Evolutionary conservation across 2,113 vertebrate species (phyloP), one percentile per base, ranked within the genome.

Genomic region (Poecilia latipinna): DNA sequence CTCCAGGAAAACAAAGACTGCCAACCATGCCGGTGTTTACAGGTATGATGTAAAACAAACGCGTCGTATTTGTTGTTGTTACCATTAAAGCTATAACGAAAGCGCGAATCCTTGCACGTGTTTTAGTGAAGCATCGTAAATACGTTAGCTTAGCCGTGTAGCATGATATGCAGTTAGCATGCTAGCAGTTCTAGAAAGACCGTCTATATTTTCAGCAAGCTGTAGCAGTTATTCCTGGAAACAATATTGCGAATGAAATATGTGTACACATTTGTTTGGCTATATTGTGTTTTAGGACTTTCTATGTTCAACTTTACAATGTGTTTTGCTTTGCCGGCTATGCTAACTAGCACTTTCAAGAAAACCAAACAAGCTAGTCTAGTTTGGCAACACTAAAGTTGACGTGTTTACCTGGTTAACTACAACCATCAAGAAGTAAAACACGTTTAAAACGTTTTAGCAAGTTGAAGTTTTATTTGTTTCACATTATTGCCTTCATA

Each of bases 21-120:
- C 65, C 79, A 86, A 90, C 82, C 31, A 96, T 96, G 96, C 95
- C 96, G 82, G 92, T 96, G 70, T 96, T 94, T 92, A 92, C 95
- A 94, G 96, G 96, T 96, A 93, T 61, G 91, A 3, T 12, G 2
- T 1, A 1, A 1, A 37, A 68, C 26, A n/a, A 51, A 70, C 7
- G 3, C 31, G 0, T 5, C 54, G 1, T 4, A 5, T 15, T 13
- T 1, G 8, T 32, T 66, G n/a, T 7, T n/a, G 15, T 0, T 48
- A 11, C 35, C 3, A 22, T 65, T 12, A 26, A 33, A 75, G 12
- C 17, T 39, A 39, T 2, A 1, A 4, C 3, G 2, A 33, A 51
- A 74, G 12, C 19, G 35, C 2, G 22, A 61, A 70, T 39, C 12
- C 0, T 70, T 82, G 64, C 88, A 91, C 89, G 82, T 89, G 89